phyloP scores from a whole-genome alignment of 2,888 invertebrate species.

The Philhelius pedissequus region DNA sequence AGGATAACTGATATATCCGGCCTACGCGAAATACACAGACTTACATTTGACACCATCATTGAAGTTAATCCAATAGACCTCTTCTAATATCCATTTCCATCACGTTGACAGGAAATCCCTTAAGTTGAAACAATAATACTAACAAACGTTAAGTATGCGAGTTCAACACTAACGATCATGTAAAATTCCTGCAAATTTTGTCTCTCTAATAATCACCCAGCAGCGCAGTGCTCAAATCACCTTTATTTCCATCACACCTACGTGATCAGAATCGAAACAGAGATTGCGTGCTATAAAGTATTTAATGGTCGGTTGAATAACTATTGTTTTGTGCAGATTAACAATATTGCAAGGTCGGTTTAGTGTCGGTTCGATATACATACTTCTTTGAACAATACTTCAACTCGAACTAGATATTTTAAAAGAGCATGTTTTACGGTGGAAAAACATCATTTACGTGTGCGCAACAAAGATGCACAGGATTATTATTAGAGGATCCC shows the following conservation, averaged over 20 bases:
- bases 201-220: constrained; percentile 44
- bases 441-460: constrained; percentile 43
- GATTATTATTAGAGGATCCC: constrained; percentile 16
- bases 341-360: constrained; percentile 7
- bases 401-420: background rate
- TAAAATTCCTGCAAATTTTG: constrained; percentile 46
- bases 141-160: background rate
- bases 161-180: background rate
- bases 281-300: constrained; percentile 3
- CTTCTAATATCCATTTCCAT: background rate
- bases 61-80: background rate
- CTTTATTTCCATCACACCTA: constrained; percentile 26
- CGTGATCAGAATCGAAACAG: constrained; percentile 51
- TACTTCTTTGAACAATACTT: constrained; percentile 4
- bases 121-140: background rate
- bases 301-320: constrained; percentile 14
- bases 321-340: background rate
- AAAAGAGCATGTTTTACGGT: background rate
- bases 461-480: constrained; percentile 15
- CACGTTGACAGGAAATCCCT: constrained; percentile 54
- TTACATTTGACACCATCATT: background rate
- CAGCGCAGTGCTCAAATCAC: constrained; percentile 2
- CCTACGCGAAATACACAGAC: background rate
- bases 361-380: background rate
- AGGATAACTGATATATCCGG: constrained; percentile 24